Percentiles rank a stretch among this genome's conserved stretches.
phyloP scores from a whole-genome alignment of 2,797 vertebrate species.

The Danionella dracula region DNA sequence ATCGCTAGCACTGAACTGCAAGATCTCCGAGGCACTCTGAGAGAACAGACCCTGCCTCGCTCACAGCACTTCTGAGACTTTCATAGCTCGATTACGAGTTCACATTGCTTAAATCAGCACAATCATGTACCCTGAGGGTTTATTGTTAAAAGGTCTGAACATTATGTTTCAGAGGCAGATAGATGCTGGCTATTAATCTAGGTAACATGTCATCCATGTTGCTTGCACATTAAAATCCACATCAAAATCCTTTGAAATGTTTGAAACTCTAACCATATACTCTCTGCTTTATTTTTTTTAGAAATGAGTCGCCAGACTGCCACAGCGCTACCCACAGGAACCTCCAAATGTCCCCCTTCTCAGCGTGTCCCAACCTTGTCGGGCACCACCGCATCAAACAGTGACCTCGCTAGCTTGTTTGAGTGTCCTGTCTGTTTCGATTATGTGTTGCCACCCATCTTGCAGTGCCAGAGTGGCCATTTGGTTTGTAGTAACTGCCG shows the following conservation, averaged over 20 bases:
- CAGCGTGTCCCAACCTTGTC: constrained; percentile 94
- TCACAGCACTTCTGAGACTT: background rate
- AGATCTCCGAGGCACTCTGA: constrained; percentile 16
- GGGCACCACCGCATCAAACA: constrained; percentile 98
- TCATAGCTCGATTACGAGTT: background rate
- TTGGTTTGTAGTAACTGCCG: constrained; percentile 98
- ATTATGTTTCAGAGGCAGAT: background rate
- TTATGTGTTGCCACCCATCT: constrained; percentile 97
- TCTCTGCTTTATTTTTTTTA: constrained; percentile 49
- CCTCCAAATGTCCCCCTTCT: constrained; percentile 95
- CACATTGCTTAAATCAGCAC: background rate
- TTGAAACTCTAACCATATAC: background rate
- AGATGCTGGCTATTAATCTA: background rate
- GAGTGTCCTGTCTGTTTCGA: constrained; percentile 99
- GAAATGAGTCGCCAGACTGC: constrained; percentile 99
- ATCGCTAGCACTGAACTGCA: constrained; percentile 21
- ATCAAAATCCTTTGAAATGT: background rate
- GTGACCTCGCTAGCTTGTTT: constrained; percentile 96
- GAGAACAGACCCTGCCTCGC: constrained; percentile 1
- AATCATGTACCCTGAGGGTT: background rate
- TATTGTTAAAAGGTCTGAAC: background rate
- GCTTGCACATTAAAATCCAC: background rate
- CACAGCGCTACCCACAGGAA: constrained; percentile 95
- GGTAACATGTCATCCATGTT: background rate
- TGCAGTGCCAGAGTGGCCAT: constrained; percentile 98